phyloP scores from a whole-genome alignment of 2,888 invertebrate genomes.

The Eupelmus urozonus region DNA sequence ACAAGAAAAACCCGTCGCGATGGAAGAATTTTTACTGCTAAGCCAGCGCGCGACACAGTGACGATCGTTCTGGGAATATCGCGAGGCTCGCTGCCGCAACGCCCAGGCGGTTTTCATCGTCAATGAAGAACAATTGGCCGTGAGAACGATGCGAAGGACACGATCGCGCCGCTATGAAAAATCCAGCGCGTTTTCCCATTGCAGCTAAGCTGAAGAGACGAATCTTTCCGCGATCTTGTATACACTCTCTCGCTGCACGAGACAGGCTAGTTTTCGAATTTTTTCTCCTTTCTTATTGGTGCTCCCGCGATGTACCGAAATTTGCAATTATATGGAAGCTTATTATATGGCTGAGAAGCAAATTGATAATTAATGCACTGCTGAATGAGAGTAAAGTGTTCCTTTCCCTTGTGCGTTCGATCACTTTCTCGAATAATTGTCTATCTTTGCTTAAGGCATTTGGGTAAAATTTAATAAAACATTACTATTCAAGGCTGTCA shows the following conservation, averaged over 20 bases:
- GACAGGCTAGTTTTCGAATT: background rate
- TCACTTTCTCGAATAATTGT: constrained; percentile 1
- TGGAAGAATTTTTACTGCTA: too few species aligned
- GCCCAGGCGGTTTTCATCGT: constrained; percentile 46
- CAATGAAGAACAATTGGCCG: constrained; percentile 59
- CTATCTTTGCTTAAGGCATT: too few species aligned
- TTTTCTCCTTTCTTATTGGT: constrained; percentile 9
- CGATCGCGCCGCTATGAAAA: constrained; percentile 50
- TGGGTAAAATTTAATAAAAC: too few species aligned
- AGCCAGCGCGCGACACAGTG: too few species aligned
- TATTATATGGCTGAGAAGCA: background rate
- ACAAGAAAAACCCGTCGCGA: too few species aligned
- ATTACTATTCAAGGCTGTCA: too few species aligned
- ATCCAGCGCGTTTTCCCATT: constrained; percentile 54
- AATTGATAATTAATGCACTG: background rate
- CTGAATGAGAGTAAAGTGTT: background rate
- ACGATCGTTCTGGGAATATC: constrained; percentile 50
- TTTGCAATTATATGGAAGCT: constrained; percentile 10
- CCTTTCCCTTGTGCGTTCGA: constrained; percentile 5
- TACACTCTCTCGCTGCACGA: background rate
- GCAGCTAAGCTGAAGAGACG: background rate
- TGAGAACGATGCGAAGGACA: constrained; percentile 62
- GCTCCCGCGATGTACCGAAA: background rate
- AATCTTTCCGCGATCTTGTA: constrained; percentile 28
- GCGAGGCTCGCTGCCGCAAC: constrained; percentile 3